Conservation (phyloP, 2,888 invertebrate species). For the Sthenelais limicola region DNA sequence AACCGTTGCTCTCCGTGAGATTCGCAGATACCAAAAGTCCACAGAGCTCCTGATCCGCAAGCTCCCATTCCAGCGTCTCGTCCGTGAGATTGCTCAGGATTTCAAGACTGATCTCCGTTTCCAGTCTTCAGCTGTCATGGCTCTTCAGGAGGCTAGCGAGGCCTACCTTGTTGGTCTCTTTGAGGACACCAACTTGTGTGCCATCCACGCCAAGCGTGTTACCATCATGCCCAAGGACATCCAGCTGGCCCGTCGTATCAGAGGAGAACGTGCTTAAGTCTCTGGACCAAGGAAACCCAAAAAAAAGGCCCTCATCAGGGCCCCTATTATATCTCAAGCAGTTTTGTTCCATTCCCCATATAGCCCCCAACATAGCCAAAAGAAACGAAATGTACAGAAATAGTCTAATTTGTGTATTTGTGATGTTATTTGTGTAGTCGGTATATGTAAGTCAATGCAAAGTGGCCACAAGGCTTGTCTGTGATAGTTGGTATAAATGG, state of each 20-base stretch:
- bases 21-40: constrained; percentile 72
- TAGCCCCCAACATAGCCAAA: too few relatives aligned
- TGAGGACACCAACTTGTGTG: constrained; percentile 98
- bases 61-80: constrained; percentile 72
- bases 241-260: constrained; percentile 95
- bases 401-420: too few relatives aligned
- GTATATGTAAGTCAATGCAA: too few relatives aligned
- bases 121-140: constrained; percentile 72
- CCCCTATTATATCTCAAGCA: too few relatives aligned
- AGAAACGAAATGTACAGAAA: too few relatives aligned
- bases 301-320: constrained; percentile 26
- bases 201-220: constrained; percentile 96
- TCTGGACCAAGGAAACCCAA: neutral
- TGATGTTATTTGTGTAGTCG: too few relatives aligned
- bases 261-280: constrained; percentile 84
- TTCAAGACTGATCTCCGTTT: constrained; percentile 73
- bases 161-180: constrained; percentile 80
- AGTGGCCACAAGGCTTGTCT: too few relatives aligned
- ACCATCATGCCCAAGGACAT: constrained; percentile 99
- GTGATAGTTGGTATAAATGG: too few relatives aligned
- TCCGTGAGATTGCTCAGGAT: constrained; percentile 73
- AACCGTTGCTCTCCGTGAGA: constrained; percentile 72
- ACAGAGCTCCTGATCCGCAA: constrained; percentile 72
- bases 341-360: too few relatives aligned
- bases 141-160: constrained; percentile 63